Evolutionary conservation across 2,888 invertebrate genomes (phyloP), one percentile per base, ranked within the genome.

Genomic region (Mongoloraphidia duomilia): DNA sequence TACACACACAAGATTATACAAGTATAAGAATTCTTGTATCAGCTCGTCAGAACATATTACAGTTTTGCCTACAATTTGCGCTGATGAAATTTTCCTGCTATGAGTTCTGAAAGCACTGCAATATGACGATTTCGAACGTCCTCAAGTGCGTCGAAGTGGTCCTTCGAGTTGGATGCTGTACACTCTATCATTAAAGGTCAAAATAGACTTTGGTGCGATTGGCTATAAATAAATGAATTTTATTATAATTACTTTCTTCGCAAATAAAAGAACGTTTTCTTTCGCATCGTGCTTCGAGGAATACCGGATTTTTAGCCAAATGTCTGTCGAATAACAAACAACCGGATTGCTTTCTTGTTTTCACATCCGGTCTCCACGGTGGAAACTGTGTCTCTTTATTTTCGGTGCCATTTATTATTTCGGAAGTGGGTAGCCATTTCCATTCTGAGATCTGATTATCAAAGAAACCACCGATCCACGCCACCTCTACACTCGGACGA

Each of bases 191-290:
- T 26, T 26, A 26, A 26, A 26, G 2, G 4, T 3, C 17, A 3
- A 26, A 26, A 26, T 26, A 5, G 26, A 17, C 17, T 17, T 26
- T 6, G 5, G 26, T 26, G 5, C 3, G 6, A 26, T 3, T 26
- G 26, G 17, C 4, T 17, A 17, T 17, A 3, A 17, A 5, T 26
- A 26, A 26, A 5, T 26, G 1, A 26, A 26, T 26, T 26, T 6
- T 35, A 34, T 37, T 46, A 10, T 8, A 13, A 8, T 35, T 8
- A 5, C 10, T 39, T 44, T 51, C 65, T 49, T 73, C 73, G 53
- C 75, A 75, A 14, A 75, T 67, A 36, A 74, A 74, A 50, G 71
- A 69, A 63, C 73, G 69, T 51, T 65, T 70, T 44, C 74, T 60
- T 40, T 74, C 70, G 49, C 74, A 75, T 0, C 69, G 57, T 0